Evolutionary conservation across 2,888 invertebrate genomes (phyloP).

Genomic region (Epinotia demarniana): DNA sequence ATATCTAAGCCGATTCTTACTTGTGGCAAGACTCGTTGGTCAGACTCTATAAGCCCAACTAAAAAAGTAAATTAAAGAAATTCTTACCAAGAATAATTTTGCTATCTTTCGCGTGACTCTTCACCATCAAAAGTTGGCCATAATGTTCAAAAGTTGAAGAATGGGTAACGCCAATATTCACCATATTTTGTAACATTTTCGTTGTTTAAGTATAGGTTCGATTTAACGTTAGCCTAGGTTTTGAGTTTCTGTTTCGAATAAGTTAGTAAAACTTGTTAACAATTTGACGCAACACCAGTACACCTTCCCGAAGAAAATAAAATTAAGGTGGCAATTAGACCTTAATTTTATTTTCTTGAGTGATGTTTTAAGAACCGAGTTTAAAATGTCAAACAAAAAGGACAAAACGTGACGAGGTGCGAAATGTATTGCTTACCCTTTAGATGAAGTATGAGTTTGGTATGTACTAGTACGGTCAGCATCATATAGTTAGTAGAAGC

Average conservation of each 20-base stretch:
- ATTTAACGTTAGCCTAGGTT: not conserved
- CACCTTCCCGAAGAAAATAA: not conserved
- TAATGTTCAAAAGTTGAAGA: not conserved
- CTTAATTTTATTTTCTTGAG: no score
- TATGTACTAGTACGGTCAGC: no score
- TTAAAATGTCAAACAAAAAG: no score
- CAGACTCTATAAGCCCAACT: not conserved
- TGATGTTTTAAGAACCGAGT: no score
- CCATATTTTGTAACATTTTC: not conserved
- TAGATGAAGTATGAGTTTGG: no score
- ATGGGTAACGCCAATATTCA: not conserved
- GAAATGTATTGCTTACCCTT: no score
- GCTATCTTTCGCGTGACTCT: not conserved
- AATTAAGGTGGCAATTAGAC: not conserved
- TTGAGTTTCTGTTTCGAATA: not conserved
- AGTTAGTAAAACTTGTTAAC: not conserved
- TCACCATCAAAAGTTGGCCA: not conserved
- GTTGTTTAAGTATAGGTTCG: not conserved
- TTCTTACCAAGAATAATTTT: not conserved
- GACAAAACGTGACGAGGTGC: no score
- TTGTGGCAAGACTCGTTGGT: not conserved
- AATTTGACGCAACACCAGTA: not conserved
- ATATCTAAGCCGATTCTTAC: no score
- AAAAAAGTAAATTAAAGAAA: not conserved
- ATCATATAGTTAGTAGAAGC: no score